phyloP scores from a whole-genome alignment of 2,888 invertebrate species.

The Lasioglossum villosulum region DNA sequence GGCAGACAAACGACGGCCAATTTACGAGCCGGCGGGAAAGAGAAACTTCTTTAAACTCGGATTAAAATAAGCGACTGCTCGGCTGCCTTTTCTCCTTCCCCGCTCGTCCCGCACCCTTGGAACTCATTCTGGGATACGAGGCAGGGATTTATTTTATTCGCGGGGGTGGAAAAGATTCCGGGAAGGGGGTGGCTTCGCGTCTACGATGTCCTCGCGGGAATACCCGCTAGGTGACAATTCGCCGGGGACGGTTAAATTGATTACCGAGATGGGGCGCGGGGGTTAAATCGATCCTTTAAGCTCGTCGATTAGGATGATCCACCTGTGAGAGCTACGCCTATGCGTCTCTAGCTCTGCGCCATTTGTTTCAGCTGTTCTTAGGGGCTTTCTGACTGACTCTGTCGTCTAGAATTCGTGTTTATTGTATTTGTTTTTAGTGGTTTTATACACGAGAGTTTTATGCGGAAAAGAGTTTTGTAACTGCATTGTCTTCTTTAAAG shows the following conservation, averaged over 20 bases:
- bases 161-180: slow-evolving; percentile 2
- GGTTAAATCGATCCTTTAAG: slow-evolving; percentile 32
- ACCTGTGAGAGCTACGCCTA: slow-evolving; percentile 23
- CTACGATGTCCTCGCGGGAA: slow-evolving; percentile 24
- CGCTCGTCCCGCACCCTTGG: slow-evolving; percentile 49
- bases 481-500: not conserved
- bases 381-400: not conserved
- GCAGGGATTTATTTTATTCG: slow-evolving; percentile 77
- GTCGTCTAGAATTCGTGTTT: not conserved
- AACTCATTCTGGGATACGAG: slow-evolving; percentile 72
- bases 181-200: slow-evolving; percentile 1
- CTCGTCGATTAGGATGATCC: slow-evolving; percentile 41
- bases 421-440: not conserved
- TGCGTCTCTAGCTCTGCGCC: not conserved
- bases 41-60: slow-evolving; percentile 80
- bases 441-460: not conserved
- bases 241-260: slow-evolving; percentile 53
- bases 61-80: slow-evolving; percentile 78
- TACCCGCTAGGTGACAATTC: slow-evolving; percentile 49
- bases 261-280: slow-evolving; percentile 11
- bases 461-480: not conserved
- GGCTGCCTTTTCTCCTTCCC: slow-evolving; percentile 35
- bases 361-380: not conserved
- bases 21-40: slow-evolving; percentile 74
- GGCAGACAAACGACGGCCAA: slow-evolving; percentile 81